Percentiles rank a stretch among this genome's conserved stretches.
These are phyloP conservation scores for Scelioninae gen. 1 DNA, from an alignment of 2,888 invertebrate genomes.

Conservation along the genomic window DNA sequence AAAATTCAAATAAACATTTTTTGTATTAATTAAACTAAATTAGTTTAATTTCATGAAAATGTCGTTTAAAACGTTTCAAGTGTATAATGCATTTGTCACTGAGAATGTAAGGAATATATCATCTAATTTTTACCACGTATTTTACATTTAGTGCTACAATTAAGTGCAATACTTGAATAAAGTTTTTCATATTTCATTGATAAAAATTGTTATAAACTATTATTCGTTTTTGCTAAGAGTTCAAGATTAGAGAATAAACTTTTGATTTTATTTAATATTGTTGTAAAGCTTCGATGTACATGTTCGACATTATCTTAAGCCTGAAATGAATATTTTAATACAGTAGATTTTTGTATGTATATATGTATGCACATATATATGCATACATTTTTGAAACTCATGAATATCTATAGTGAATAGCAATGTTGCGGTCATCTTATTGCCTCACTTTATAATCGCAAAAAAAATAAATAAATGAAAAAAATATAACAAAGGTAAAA, in stretches of 20 bases:
- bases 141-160: neutral
- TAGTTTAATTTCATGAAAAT: neutral
- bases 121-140: neutral
- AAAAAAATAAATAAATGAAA: neutral
- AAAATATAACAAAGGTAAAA: neutral
- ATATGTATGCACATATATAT: constrained; percentile 3
- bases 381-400: constrained; percentile 14
- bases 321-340: constrained; percentile 38
- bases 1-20: neutral
- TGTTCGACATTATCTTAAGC: constrained; percentile 24
- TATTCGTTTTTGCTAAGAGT: constrained; percentile 11
- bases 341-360: constrained; percentile 18
- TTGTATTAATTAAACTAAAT: neutral
- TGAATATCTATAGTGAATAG: constrained; percentile 2
- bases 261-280: constrained; percentile 3
- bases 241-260: neutral
- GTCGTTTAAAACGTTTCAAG: neutral
- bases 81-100: neutral
- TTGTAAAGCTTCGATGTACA: constrained; percentile 26
- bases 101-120: neutral
- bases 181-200: neutral
- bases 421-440: constrained; percentile 12
- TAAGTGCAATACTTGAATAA: constrained; percentile 1
- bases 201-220: neutral
- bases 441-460: constrained; percentile 1